These are phyloP conservation scores for Hemaris fuciformis DNA, from an alignment of 2,888 invertebrate species.

Conservation along the genomic window DNA sequence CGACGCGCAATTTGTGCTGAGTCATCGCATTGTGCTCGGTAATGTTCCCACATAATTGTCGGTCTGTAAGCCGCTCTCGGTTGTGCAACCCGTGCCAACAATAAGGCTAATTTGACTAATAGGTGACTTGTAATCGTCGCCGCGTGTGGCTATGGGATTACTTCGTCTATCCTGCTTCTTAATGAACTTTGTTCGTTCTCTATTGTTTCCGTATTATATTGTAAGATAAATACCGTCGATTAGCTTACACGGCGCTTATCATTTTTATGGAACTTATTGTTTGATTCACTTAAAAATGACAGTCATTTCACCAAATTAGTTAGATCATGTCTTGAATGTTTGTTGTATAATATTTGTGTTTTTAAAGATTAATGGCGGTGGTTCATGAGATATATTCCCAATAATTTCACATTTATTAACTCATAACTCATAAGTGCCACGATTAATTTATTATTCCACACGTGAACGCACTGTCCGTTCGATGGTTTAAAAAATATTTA, in stretches of 20 bases:
- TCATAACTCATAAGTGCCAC: conserved; percentile 22
- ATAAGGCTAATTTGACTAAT: conserved; percentile 82
- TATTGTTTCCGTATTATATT: conserved; percentile 56
- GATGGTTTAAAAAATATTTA: conserved; percentile 69
- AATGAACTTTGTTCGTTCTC: conserved; percentile 67
- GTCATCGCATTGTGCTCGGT: conserved; percentile 73
- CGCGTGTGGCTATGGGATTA: conserved; percentile 80
- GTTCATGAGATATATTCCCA: conserved; percentile 31
- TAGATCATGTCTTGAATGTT: not conserved
- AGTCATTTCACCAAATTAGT: too few relatives aligned
- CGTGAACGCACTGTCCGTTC: conserved; percentile 66
- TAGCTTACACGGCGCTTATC: not conserved
- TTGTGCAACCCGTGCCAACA: conserved; percentile 73
- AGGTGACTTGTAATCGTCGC: conserved; percentile 79
- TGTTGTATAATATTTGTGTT: too few relatives aligned
- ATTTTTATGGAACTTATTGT: not conserved
- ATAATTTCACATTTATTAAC: conserved; percentile 31
- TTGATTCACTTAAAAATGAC: not conserved
- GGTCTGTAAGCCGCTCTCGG: conserved; percentile 74
- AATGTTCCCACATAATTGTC: conserved; percentile 72
- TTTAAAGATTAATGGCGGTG: too few relatives aligned
- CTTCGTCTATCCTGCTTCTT: conserved; percentile 45
- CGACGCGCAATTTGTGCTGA: conserved; percentile 73
- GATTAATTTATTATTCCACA: conserved; percentile 70
- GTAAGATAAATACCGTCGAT: conserved; percentile 24